phyloP scores from a whole-genome alignment of 2,888 invertebrate species.

The Synanthedon myopaeformis region DNA sequence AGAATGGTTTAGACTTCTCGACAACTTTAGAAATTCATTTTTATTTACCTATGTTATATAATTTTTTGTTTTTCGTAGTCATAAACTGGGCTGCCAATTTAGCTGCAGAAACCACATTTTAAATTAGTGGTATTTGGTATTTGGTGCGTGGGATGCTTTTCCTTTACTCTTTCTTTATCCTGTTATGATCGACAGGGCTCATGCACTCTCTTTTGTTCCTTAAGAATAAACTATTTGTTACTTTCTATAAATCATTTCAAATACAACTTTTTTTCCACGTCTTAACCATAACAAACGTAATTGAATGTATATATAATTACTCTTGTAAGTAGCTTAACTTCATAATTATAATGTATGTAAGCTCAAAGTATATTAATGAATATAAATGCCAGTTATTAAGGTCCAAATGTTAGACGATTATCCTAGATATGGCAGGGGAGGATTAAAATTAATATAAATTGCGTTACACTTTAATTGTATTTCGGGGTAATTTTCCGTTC shows the following conservation, averaged over 20 bases:
- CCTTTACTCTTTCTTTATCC: too few relatives aligned
- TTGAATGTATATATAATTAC: not conserved
- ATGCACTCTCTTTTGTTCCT: not conserved
- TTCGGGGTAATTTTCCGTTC: slow-evolving; percentile 67
- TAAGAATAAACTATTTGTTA: not conserved
- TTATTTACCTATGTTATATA: too few relatives aligned
- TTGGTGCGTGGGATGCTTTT: too few relatives aligned
- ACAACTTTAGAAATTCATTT: too few relatives aligned
- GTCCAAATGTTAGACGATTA: slow-evolving; percentile 23
- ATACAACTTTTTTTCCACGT: not conserved
- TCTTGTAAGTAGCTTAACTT: slow-evolving; percentile 29
- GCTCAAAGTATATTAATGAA: slow-evolving; percentile 32
- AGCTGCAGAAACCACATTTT: too few relatives aligned
- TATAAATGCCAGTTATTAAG: slow-evolving; percentile 42
- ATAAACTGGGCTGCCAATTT: too few relatives aligned
- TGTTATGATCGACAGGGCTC: not conserved
- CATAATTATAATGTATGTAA: slow-evolving; percentile 30
- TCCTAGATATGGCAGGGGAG: slow-evolving; percentile 19
- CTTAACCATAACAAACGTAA: not conserved
- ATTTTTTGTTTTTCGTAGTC: too few relatives aligned
- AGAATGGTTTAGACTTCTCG: too few relatives aligned
- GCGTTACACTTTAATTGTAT: slow-evolving; percentile 67
- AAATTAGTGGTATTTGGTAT: too few relatives aligned
- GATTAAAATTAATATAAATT: slow-evolving; percentile 68
- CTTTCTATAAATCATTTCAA: too few relatives aligned